Conservation (phyloP, 2,888 invertebrate genomes). For the Operophtera brumata region DNA sequence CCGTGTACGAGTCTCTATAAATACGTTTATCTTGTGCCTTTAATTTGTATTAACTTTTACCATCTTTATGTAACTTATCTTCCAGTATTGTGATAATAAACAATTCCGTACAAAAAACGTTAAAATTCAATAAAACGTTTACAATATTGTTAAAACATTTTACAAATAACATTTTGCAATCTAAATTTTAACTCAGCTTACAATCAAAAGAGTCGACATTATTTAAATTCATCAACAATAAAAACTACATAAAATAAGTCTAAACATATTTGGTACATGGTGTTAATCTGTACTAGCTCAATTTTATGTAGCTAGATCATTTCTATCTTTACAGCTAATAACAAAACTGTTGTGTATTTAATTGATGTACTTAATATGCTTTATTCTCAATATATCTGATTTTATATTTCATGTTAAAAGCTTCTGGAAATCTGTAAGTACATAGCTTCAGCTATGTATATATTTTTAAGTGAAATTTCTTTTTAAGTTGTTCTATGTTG, state of each 20-base stretch:
- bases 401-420: neutral
- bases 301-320: slow-evolving; percentile 29
- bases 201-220: neutral
- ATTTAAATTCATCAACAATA: too few species aligned
- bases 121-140: slow-evolving; percentile 18
- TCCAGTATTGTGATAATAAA: slow-evolving; percentile 14
- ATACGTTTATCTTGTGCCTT: slow-evolving; percentile 49
- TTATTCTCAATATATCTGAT: neutral
- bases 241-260: too few species aligned
- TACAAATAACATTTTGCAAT: slow-evolving; percentile 13
- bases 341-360: neutral
- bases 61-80: slow-evolving; percentile 14
- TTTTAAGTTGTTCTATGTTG: neutral
- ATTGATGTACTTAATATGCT: neutral
- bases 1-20: neutral
- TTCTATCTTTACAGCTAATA: neutral
- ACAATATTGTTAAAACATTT: slow-evolving; percentile 15
- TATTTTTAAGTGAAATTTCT: too few species aligned
- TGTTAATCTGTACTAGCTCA: slow-evolving; percentile 36
- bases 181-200: slow-evolving; percentile 21
- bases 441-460: too few species aligned
- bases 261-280: neutral
- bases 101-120: slow-evolving; percentile 14
- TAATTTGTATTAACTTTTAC: slow-evolving; percentile 31
- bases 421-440: too few species aligned